Conservation (phyloP, 2,113 vertebrate genomes). For the Micromys minutus region DNA sequence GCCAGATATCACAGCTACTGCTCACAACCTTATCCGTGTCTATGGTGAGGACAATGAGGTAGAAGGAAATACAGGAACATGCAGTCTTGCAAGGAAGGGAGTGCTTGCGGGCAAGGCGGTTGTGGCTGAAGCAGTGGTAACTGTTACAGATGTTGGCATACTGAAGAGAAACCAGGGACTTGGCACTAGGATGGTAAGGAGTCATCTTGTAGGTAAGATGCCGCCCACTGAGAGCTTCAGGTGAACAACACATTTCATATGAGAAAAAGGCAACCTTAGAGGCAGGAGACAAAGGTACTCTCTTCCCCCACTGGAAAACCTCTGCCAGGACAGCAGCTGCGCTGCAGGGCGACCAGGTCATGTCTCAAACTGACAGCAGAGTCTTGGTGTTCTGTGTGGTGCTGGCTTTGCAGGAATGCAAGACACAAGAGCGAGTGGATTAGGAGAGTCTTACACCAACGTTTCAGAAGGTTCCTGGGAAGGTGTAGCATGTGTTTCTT, state of each 20-base stretch:
- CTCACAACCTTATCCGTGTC: not conserved
- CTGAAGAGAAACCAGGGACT: not conserved
- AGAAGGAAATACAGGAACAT: not conserved
- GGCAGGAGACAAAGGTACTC: not conserved
- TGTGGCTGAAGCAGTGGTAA: not conserved
- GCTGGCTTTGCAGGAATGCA: not conserved
- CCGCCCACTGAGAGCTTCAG: not conserved
- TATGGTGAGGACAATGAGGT: not conserved
- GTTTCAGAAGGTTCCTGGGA: not conserved
- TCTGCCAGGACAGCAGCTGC: not conserved
- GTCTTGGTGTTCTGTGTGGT: not conserved
- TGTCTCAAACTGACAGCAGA: not conserved
- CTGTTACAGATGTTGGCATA: not conserved
- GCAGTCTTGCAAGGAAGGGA: not conserved
- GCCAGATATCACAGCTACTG: not conserved
- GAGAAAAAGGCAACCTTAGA: not conserved
- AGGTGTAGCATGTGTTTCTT: not conserved
- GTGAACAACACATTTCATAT: not conserved
- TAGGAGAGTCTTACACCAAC: not conserved
- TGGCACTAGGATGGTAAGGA: not conserved
- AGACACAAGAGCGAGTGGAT: not conserved
- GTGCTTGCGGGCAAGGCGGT: not conserved
- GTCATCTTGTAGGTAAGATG: not conserved
- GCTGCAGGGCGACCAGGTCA: no score
- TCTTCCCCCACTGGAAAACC: not conserved